These are phyloP conservation scores for Rhynchopsitta pachyrhyncha DNA, from an alignment of 2,113 vertebrate species.

Conservation along the genomic window DNA sequence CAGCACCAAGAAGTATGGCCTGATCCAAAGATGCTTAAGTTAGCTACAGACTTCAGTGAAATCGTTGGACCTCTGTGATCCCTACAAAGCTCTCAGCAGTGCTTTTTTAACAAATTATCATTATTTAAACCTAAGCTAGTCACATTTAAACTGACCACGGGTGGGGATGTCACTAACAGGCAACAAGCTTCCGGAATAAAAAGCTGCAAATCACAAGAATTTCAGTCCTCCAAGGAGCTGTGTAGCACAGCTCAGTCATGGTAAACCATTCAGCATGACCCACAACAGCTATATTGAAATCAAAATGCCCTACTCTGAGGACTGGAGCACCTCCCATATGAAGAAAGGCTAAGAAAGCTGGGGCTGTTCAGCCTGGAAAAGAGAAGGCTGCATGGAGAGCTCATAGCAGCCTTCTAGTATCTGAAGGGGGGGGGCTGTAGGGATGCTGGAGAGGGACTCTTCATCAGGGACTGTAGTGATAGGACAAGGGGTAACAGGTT, in stretches of 20 bases:
- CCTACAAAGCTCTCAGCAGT: background rate
- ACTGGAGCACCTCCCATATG: too few species aligned
- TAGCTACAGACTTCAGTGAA: background rate
- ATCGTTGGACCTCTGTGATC: fast-evolving
- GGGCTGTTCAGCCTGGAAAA: too few species aligned
- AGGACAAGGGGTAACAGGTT: too few species aligned
- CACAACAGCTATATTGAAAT: background rate
- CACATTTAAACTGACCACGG: background rate
- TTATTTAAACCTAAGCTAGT: background rate
- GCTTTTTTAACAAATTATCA: too few species aligned
- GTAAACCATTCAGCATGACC: background rate
- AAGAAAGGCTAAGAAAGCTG: too few species aligned
- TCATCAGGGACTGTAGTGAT: too few species aligned
- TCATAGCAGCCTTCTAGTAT: too few species aligned
- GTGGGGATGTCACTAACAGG: background rate
- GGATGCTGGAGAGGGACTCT: too few species aligned
- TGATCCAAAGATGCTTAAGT: background rate
- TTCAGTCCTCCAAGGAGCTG: background rate
- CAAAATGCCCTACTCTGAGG: background rate
- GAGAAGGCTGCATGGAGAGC: too few species aligned
- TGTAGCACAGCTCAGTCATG: fast-evolving
- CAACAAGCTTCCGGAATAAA: background rate
- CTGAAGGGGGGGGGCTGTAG: too few species aligned
- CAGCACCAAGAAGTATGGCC: fast-evolving
- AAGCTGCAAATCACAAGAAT: background rate